Conservation (phyloP, 2,797 vertebrate species). For the Glyptemys insculpta region DNA sequence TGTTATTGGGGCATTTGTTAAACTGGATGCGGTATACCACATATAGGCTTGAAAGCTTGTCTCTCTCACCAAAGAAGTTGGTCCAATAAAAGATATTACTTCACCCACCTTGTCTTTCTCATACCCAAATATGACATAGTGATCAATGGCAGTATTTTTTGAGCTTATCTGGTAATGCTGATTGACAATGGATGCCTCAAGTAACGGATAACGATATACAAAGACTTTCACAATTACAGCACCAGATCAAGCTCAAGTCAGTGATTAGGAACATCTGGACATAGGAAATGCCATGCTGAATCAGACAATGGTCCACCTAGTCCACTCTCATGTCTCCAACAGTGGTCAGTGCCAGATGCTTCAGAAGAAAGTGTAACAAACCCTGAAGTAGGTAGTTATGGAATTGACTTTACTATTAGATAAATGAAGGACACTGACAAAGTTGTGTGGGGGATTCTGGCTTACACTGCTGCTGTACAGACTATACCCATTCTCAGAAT, state of each 20-base stretch:
- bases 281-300: background rate
- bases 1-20: background rate
- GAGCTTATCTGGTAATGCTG: conserved; percentile 10
- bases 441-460: background rate
- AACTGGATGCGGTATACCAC: background rate
- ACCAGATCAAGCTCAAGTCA: background rate
- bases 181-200: background rate
- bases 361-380: background rate
- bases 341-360: background rate
- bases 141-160: conserved; percentile 24
- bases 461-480: background rate
- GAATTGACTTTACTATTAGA: background rate
- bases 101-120: background rate
- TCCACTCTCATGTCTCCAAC: background rate
- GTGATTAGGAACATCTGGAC: background rate
- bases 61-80: background rate
- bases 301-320: background rate
- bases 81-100: background rate
- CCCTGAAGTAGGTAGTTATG: background rate
- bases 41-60: background rate
- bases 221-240: background rate
- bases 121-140: background rate
- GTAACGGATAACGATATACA: background rate
- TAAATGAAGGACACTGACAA: background rate
- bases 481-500: background rate